A percentile compares a stretch with the other conserved stretches of the same genome.
Conservation (phyloP, 2,797 vertebrate genomes). For the Phalanger gymnotis region DNA sequence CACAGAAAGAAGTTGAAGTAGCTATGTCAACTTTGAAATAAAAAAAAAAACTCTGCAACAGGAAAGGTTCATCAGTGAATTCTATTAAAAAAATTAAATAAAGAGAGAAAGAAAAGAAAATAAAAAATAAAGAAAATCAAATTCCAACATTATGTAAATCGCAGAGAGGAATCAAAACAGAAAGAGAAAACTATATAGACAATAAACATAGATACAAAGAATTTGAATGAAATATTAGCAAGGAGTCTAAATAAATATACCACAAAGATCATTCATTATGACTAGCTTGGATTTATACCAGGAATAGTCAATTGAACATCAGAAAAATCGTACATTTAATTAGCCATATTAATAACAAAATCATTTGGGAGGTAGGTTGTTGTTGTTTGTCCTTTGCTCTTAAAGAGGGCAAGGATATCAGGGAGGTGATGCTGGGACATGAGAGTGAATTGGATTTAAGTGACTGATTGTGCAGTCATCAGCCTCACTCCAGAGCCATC, state of each 20-base stretch:
- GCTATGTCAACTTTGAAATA: not conserved
- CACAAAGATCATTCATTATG: not conserved
- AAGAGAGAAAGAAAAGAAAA: no score
- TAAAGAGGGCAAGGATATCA: no score
- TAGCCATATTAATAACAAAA: not conserved
- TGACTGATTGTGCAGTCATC: no score
- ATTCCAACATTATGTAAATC: no score
- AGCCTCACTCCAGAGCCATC: no score
- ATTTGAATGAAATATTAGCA: not conserved
- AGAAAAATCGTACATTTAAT: not conserved
- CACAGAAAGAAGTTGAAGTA: not conserved
- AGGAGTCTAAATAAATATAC: not conserved
- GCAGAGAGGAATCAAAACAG: not conserved
- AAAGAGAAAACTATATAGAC: not conserved
- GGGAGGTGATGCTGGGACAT: no score
- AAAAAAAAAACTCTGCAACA: not conserved
- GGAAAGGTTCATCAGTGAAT: not conserved
- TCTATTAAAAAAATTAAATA: not conserved
- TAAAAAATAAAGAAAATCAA: not conserved
- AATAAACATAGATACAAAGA: not conserved
- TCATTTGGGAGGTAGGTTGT: not conserved
- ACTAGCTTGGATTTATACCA: not conserved
- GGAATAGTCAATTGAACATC: not conserved
- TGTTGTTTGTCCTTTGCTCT: no score
- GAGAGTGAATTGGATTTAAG: no score